A percentile compares a stretch with the other conserved stretches of the same genome.
Conservation (phyloP, 1,140 invertebrate genomes). For the Papilio aristodemus region DNA sequence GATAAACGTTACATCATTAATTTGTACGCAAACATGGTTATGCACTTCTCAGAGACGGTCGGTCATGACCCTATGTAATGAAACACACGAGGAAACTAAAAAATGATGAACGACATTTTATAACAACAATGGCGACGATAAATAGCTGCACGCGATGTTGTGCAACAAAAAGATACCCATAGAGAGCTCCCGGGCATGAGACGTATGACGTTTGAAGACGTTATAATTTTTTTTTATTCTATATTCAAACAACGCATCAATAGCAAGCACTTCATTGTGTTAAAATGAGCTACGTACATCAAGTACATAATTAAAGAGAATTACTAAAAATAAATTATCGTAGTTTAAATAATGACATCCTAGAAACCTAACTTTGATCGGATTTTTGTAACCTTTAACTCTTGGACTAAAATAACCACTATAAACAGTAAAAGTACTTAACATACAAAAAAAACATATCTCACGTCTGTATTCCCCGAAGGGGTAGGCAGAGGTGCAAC, state of each 20-base stretch:
- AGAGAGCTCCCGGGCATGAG: not conserved
- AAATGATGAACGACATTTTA: conserved; percentile 18
- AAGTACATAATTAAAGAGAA: conserved; percentile 4
- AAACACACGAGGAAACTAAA: conserved; percentile 1
- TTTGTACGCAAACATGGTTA: conserved; percentile 8
- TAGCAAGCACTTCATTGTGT: not conserved
- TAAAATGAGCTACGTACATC: conserved; percentile 13
- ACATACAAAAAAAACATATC: too few species aligned
- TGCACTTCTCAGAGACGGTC: conserved; percentile 4
- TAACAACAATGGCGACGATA: conserved; percentile 10
- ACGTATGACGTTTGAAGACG: conserved; percentile 5
- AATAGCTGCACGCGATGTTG: not conserved
- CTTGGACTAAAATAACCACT: too few species aligned
- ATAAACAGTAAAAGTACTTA: too few species aligned
- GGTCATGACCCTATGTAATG: conserved; percentile 20
- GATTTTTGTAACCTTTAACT: not conserved
- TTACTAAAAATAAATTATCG: conserved; percentile 5
- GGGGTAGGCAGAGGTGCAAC: too few species aligned
- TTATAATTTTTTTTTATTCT: not conserved
- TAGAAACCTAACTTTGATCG: not conserved
- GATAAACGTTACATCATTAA: conserved; percentile 19
- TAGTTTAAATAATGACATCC: not conserved
- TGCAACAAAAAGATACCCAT: not conserved
- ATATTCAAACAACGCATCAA: not conserved
- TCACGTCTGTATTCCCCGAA: too few species aligned